These are phyloP conservation scores for Tetheella fluctuosa DNA, from an alignment of 2,888 invertebrate species.

Conservation along the genomic window DNA sequence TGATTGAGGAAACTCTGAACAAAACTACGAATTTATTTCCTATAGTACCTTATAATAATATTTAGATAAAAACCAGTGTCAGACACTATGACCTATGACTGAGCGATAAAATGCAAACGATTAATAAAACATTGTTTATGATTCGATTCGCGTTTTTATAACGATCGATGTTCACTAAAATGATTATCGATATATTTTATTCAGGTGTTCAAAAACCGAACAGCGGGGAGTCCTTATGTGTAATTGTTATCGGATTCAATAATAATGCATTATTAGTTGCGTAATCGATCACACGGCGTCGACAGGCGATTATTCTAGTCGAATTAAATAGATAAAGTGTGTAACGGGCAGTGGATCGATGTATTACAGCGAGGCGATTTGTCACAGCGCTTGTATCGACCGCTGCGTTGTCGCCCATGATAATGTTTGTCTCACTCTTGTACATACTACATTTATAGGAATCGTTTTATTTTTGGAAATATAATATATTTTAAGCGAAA, in stretches of 20 bases:
- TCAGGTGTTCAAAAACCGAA: constrained; percentile 19
- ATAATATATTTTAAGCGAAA: no score
- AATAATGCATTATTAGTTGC: constrained; percentile 43
- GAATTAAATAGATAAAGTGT: constrained; percentile 39
- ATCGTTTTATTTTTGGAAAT: no score
- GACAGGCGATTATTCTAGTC: constrained; percentile 45
- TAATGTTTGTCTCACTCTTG: background rate
- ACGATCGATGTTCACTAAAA: constrained; percentile 28
- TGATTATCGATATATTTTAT: constrained; percentile 29
- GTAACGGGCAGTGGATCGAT: constrained; percentile 43
- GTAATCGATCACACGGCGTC: constrained; percentile 34
- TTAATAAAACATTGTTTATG: constrained; percentile 38
- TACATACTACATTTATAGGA: background rate
- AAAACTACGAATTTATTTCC: background rate
- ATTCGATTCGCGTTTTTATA: constrained; percentile 27
- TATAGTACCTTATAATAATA: constrained; percentile 15
- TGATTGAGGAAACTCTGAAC: no score
- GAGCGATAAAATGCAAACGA: constrained; percentile 27
- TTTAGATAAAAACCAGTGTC: constrained; percentile 33
- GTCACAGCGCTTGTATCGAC: constrained; percentile 49
- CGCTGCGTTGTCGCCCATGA: constrained; percentile 26
- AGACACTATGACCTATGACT: constrained; percentile 38
- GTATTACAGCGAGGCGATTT: constrained; percentile 51
- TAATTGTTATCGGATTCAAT: constrained; percentile 51
- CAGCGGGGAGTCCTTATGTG: constrained; percentile 47